Percentiles rank a stretch among this genome's conserved stretches.
These are phyloP conservation scores for Pollenia amentaria DNA, from an alignment of 2,888 invertebrate species.

Conservation along the genomic window DNA sequence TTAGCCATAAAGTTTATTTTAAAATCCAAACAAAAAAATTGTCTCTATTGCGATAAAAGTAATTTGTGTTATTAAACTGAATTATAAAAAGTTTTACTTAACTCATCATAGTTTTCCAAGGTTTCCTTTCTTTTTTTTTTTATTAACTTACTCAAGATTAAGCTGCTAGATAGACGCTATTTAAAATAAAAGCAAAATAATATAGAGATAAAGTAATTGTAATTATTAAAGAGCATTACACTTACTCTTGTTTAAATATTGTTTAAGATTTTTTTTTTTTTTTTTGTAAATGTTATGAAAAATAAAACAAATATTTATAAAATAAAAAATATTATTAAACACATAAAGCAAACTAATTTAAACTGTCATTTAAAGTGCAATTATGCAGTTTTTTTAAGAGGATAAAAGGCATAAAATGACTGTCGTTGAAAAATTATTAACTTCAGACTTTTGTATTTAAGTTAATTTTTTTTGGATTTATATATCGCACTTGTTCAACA, in stretches of 20 bases:
- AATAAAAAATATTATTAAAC: constrained; percentile 39
- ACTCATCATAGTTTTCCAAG: constrained; percentile 14
- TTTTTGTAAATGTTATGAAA: constrained; percentile 34
- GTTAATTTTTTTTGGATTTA: too few species aligned
- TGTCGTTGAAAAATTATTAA: too few species aligned
- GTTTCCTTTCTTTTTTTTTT: constrained; percentile 3
- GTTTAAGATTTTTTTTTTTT: constrained; percentile 35
- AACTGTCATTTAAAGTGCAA: not conserved
- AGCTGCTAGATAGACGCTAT: constrained; percentile 10
- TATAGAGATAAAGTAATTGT: constrained; percentile 4
- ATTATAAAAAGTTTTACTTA: not conserved
- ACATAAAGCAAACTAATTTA: not conserved
- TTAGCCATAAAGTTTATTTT: too few species aligned
- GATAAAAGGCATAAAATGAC: too few species aligned
- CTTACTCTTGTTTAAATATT: constrained; percentile 34
- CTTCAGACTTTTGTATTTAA: too few species aligned
- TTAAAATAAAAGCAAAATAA: not conserved
- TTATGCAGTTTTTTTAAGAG: not conserved
- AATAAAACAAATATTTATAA: constrained; percentile 34
- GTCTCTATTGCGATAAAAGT: not conserved
- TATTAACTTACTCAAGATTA: not conserved
- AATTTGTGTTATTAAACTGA: not conserved
- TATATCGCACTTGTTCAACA: too few species aligned
- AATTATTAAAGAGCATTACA: not conserved
- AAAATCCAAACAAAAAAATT: too few species aligned